Conservation (phyloP, 2,888 invertebrate genomes). For the Diaphora mendica region DNA sequence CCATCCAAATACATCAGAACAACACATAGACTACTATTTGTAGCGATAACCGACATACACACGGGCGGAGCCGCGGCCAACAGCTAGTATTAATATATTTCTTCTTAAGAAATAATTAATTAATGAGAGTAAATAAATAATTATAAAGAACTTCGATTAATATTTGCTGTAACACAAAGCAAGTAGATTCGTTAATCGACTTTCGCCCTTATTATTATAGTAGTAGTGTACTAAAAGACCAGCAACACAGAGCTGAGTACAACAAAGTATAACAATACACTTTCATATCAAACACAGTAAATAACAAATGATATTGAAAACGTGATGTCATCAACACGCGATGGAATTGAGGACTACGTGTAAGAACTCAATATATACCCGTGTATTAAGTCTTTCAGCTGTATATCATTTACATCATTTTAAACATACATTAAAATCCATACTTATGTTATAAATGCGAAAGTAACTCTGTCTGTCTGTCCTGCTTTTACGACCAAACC, state of each 20-base stretch:
- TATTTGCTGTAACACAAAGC: not conserved
- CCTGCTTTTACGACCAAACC: no score
- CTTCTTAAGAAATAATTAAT: no score
- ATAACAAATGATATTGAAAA: conserved; percentile 2
- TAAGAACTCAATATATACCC: not conserved
- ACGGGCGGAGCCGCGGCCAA: no score
- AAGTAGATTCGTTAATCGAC: not conserved
- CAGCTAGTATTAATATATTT: no score
- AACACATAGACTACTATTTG: no score
- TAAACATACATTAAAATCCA: no score
- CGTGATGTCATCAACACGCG: not conserved
- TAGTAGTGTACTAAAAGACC: not conserved
- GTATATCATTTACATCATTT: conserved; percentile 15
- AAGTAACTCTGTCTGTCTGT: no score
- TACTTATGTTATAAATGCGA: no score
- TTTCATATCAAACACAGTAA: not conserved
- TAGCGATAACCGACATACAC: no score
- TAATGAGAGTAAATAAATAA: not conserved
- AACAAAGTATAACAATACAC: not conserved
- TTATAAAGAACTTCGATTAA: not conserved
- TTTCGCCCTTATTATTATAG: not conserved
- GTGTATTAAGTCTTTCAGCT: conserved; percentile 1
- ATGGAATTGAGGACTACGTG: not conserved
- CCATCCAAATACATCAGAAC: no score
- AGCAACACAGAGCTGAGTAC: not conserved